phyloP scores from a whole-genome alignment of 2,888 invertebrate species.

The Ditula angustiorana region DNA sequence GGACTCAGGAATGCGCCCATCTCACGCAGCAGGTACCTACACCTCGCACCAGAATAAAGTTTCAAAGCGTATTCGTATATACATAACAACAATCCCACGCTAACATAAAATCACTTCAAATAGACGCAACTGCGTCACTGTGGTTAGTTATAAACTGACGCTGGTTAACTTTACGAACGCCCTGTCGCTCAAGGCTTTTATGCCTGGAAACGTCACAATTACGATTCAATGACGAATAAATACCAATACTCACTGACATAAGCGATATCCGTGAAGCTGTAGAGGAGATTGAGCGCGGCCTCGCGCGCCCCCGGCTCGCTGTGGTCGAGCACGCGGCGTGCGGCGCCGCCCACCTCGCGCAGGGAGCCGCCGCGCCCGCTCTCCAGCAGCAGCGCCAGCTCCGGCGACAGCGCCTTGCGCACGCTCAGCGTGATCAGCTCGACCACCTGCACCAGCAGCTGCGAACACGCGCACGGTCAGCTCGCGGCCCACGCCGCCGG shows the following conservation, averaged over 20 bases:
- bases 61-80: too few relatives aligned
- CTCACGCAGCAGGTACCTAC: too few relatives aligned
- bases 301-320: constrained; percentile 90
- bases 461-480: constrained; percentile 44
- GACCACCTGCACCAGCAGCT: constrained; percentile 88
- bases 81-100: too few relatives aligned
- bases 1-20: too few relatives aligned
- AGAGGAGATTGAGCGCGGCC: constrained; percentile 88
- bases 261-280: constrained; percentile 87
- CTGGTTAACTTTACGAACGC: too few relatives aligned
- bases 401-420: constrained; percentile 89
- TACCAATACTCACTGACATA: constrained; percentile 87
- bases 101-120: too few relatives aligned
- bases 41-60: too few relatives aligned
- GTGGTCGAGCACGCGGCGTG: constrained; percentile 87
- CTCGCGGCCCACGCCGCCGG: not conserved
- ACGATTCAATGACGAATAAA: too few relatives aligned
- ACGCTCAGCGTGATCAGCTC: constrained; percentile 88
- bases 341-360: constrained; percentile 85
- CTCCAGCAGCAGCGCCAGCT: constrained; percentile 89
- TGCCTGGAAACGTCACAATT: too few relatives aligned
- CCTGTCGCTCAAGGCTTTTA: too few relatives aligned
- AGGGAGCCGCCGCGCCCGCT: constrained; percentile 85
- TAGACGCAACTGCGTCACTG: too few relatives aligned
- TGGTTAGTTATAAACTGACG: too few relatives aligned